A percentile compares a stretch with the other conserved stretches of the same genome.
phyloP scores from a whole-genome alignment of 2,113 vertebrate genomes.

The Oryzias celebensis region DNA sequence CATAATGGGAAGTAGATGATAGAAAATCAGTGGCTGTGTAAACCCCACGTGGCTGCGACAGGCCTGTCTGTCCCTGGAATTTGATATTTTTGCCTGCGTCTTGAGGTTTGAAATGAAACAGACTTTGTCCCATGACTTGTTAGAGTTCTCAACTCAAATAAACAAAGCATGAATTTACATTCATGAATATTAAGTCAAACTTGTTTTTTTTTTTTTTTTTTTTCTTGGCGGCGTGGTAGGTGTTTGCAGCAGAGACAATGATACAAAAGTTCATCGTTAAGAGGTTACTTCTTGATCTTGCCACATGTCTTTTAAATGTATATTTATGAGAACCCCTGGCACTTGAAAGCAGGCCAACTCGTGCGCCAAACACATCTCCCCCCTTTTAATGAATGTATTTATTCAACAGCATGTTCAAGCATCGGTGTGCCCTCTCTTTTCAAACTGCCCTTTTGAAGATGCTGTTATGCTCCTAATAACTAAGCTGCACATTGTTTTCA shows the following conservation, averaged over 20 bases:
- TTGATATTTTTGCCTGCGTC: constrained; percentile 59
- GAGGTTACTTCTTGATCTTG: constrained; percentile 75
- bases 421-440: constrained; percentile 62
- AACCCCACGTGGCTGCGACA: constrained; percentile 26
- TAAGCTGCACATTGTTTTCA: constrained; percentile 50
- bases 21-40: constrained; percentile 3
- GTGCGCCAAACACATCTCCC: constrained; percentile 64
- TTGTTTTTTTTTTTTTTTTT: constrained; percentile 37
- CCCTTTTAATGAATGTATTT: constrained; percentile 77
- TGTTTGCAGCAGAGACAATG: constrained; percentile 63
- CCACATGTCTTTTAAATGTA: constrained; percentile 74
- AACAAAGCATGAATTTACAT: constrained; percentile 78
- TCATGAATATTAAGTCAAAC: constrained; percentile 70
- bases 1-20: constrained; percentile 10
- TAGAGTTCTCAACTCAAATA: constrained; percentile 62
- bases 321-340: constrained; percentile 76
- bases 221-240: constrained; percentile 34
- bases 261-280: constrained; percentile 74
- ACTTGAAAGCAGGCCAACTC: constrained; percentile 67
- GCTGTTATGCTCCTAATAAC: constrained; percentile 62
- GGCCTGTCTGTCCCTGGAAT: constrained; percentile 37
- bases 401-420: constrained; percentile 73
- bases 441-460: constrained; percentile 70
- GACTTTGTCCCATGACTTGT: constrained; percentile 47
- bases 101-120: constrained; percentile 50